phyloP scores from a whole-genome alignment of 2,113 vertebrate genomes.

The Sceloporus tristichus region DNA sequence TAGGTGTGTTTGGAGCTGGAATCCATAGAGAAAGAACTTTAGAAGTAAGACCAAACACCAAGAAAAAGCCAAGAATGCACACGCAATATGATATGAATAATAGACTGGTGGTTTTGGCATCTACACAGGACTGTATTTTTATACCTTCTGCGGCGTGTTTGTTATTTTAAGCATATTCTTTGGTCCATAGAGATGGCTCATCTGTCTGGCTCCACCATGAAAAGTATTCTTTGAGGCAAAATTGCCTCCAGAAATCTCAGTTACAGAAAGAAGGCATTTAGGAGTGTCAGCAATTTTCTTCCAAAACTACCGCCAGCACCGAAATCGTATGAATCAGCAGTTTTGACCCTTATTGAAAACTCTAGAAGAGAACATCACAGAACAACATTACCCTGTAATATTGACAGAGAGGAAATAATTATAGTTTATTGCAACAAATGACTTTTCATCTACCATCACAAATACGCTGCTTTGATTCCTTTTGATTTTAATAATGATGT shows the following conservation, averaged over 20 bases:
- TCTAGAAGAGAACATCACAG: slow-evolving; percentile 61
- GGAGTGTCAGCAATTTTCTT: slow-evolving; percentile 70
- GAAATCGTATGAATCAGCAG: slow-evolving; percentile 69
- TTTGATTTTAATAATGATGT: slow-evolving; percentile 61
- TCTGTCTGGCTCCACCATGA: slow-evolving; percentile 70
- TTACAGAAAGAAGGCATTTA: slow-evolving; percentile 69
- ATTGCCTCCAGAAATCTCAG: slow-evolving; percentile 71
- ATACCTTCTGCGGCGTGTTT: slow-evolving; percentile 67
- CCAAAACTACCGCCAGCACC: slow-evolving; percentile 68
- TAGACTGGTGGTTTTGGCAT: slow-evolving; percentile 49
- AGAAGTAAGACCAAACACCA: slow-evolving; percentile 61
- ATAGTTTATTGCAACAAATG: slow-evolving; percentile 65
- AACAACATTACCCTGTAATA: slow-evolving; percentile 69
- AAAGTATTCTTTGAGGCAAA: slow-evolving; percentile 69
- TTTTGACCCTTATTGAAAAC: slow-evolving; percentile 71
- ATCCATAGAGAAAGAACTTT: slow-evolving; percentile 70
- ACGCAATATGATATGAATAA: neutral
- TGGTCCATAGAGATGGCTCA: slow-evolving; percentile 69
- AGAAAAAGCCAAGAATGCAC: slow-evolving; percentile 65
- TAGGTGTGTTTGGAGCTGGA: slow-evolving; percentile 68
- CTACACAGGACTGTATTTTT: slow-evolving; percentile 60
- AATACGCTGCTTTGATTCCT: slow-evolving; percentile 56
- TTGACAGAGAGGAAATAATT: slow-evolving; percentile 61
- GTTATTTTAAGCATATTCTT: slow-evolving; percentile 64
- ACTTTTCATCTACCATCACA: slow-evolving; percentile 65